Percentiles rank a stretch among this genome's conserved stretches.
These are phyloP conservation scores for Hippocampus barbouri DNA, from an alignment of 2,113 vertebrate species.

Conservation along the genomic window DNA sequence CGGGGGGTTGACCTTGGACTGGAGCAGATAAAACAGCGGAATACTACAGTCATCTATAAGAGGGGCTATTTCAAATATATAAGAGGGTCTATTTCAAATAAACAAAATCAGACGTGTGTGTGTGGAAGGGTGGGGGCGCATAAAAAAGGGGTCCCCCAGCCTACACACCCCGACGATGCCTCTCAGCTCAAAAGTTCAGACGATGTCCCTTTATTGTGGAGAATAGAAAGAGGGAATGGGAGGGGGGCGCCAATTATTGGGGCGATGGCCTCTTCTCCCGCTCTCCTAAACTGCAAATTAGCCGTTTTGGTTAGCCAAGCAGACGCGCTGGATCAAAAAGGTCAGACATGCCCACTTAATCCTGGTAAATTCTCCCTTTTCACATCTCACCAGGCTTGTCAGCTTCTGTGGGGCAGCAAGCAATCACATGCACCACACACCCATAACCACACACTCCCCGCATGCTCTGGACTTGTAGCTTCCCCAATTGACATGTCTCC, in stretches of 20 bases:
- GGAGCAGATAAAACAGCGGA: slow-evolving; percentile 58
- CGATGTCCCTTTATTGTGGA: slow-evolving; percentile 25
- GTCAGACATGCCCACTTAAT: slow-evolving; percentile 73
- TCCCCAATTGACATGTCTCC: slow-evolving; percentile 13
- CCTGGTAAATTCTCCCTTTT: slow-evolving; percentile 63
- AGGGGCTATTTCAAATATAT: too few relatives aligned
- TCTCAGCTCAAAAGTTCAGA: slow-evolving; percentile 21
- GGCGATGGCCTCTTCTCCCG: slow-evolving; percentile 51
- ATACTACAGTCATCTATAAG: slow-evolving; percentile 55
- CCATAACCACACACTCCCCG: background rate
- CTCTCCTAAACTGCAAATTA: slow-evolving; percentile 62
- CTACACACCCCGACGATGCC: slow-evolving; percentile 2
- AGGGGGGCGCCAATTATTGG: slow-evolving; percentile 39
- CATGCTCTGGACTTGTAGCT: slow-evolving; percentile 7
- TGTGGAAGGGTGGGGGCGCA: background rate
- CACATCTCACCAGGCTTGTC: slow-evolving; percentile 63
- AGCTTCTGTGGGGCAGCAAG: slow-evolving; percentile 64
- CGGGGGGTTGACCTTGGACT: slow-evolving; percentile 34
- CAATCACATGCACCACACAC: slow-evolving; percentile 25
- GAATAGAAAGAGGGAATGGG: background rate
- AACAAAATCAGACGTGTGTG: slow-evolving; percentile 55
- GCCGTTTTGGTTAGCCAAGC: slow-evolving; percentile 66
- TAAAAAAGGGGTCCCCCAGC: background rate
- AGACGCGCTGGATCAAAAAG: slow-evolving; percentile 65
- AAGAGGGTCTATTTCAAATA: slow-evolving; percentile 49